A percentile compares a stretch with the other conserved stretches of the same genome.
Evolutionary conservation across 2,113 vertebrate species (phyloP).

Genomic region (Lycaon pictus): DNA sequence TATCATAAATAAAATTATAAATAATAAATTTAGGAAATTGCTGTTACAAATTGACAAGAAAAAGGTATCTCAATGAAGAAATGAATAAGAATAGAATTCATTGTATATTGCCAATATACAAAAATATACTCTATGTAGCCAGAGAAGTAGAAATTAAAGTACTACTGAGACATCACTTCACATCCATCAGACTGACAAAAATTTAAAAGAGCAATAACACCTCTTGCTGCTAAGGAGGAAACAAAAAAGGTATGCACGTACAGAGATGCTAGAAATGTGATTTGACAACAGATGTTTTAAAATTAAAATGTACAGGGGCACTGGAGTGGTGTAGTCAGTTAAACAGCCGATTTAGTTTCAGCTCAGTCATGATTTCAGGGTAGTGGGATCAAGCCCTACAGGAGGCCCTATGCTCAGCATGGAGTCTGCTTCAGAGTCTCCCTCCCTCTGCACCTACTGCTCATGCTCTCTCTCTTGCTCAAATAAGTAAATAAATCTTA

Average conservation of each 20-base stretch:
- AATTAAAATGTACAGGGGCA: neutral
- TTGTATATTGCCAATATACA: neutral
- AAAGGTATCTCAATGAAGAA: neutral
- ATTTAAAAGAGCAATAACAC: neutral
- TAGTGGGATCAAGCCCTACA: neutral
- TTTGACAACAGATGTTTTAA: slow-evolving; percentile 29
- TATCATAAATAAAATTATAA: slow-evolving; percentile 8
- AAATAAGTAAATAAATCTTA: neutral
- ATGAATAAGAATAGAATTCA: slow-evolving; percentile 9
- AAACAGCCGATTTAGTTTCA: neutral
- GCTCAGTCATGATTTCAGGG: neutral
- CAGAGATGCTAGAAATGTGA: neutral
- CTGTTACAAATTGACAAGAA: slow-evolving; percentile 24
- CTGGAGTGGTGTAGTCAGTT: neutral
- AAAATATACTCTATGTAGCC: neutral
- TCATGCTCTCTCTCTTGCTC: no score
- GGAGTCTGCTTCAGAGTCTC: neutral
- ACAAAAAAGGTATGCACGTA: neutral
- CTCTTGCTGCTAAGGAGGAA: neutral
- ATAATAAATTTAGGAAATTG: slow-evolving; percentile 24
- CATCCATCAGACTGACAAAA: neutral
- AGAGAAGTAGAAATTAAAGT: slow-evolving; percentile 11
- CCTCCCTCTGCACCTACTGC: neutral
- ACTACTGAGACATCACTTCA: slow-evolving; percentile 21
- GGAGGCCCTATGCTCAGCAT: neutral